Evolutionary conservation across 2,797 vertebrate species (phyloP).

Genomic region (Pantherophis vulpinus): DNA sequence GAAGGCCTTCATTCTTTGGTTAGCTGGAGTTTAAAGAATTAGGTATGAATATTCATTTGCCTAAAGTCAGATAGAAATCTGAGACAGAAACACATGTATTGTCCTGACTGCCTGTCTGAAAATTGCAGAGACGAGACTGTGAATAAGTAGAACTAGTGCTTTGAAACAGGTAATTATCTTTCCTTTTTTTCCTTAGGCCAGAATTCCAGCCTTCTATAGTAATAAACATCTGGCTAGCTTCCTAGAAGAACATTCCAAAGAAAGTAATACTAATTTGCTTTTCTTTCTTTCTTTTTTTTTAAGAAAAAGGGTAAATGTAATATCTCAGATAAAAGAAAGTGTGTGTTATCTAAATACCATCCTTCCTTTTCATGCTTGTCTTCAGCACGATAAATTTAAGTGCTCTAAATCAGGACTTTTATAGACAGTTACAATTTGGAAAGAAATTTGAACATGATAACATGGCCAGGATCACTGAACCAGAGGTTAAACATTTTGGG

Average conservation of each 20-base stretch:
- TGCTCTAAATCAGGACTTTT: background rate
- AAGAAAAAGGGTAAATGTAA: too few relatives aligned
- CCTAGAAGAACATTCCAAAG: background rate
- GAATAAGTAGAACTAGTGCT: background rate
- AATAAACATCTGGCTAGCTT: background rate
- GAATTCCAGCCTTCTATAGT: background rate
- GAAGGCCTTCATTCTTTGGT: background rate
- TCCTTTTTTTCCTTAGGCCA: background rate
- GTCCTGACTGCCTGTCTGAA: conserved; percentile 10
- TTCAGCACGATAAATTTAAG: background rate
- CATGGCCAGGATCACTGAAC: background rate
- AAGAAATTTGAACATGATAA: background rate
- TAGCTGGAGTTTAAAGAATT: background rate
- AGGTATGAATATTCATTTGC: conserved; percentile 1
- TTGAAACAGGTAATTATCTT: conserved; percentile 17
- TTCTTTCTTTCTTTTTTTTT: background rate
- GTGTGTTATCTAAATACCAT: background rate
- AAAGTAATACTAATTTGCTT: background rate
- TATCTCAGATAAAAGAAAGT: background rate
- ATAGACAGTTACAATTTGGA: background rate
- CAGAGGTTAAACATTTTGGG: background rate
- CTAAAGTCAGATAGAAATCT: conserved; percentile 22
- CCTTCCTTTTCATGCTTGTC: background rate
- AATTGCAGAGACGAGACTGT: conserved; percentile 25
- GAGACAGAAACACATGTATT: background rate